A percentile compares a stretch with the other conserved stretches of the same genome.
These are phyloP conservation scores for Cancer borealis DNA, from an alignment of 2,888 invertebrate genomes.

Conservation along the genomic window DNA sequence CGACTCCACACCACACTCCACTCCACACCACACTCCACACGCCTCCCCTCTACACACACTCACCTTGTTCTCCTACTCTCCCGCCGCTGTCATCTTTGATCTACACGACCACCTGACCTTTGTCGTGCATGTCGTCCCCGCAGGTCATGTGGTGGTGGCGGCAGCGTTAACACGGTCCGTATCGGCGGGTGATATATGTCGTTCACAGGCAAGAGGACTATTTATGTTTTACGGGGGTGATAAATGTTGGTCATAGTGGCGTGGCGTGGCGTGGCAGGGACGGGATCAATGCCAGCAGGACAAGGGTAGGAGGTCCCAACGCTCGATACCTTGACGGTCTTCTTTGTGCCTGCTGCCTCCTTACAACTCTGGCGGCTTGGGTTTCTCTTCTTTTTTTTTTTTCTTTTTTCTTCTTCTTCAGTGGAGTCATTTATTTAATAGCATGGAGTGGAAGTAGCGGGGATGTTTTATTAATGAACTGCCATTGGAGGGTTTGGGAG, in stretches of 20 bases:
- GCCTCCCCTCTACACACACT: background rate
- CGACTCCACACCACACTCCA: no score
- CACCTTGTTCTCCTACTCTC: background rate
- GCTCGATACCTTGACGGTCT: background rate
- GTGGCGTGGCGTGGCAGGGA: background rate
- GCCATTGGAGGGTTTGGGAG: background rate
- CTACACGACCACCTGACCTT: background rate
- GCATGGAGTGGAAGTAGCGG: background rate
- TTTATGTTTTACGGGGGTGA: conserved; percentile 48
- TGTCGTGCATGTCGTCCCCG: background rate
- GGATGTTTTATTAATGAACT: conserved; percentile 28
- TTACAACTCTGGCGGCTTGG: background rate
- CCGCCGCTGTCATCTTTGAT: background rate
- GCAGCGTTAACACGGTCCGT: conserved; percentile 16
- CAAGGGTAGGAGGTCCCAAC: background rate
- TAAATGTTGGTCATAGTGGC: conserved; percentile 29
- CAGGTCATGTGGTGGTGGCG: background rate
- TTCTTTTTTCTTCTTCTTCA: background rate
- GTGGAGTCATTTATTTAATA: conserved; percentile 36
- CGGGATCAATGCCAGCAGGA: background rate
- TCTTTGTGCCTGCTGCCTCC: background rate
- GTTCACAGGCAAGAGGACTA: background rate
- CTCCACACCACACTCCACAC: background rate
- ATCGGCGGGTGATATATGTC: conserved; percentile 46
- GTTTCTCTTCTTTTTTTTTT: background rate